Conservation (phyloP, 2,113 vertebrate species). For the Passer montanus region DNA sequence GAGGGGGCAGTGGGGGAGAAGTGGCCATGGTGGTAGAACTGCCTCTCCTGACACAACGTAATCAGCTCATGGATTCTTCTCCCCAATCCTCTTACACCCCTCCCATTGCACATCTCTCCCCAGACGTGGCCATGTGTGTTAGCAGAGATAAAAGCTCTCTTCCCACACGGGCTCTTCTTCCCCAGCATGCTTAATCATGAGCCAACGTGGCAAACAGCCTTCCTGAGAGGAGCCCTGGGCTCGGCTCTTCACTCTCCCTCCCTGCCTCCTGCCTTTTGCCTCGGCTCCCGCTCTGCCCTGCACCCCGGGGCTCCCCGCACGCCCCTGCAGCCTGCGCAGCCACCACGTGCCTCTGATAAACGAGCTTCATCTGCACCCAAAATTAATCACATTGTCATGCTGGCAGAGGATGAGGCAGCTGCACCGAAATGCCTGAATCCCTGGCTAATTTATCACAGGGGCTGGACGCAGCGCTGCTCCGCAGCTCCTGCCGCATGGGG, state of each 20-base stretch:
- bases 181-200: not conserved
- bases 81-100: not conserved
- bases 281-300: rapidly evolving
- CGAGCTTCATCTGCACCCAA: constrained; percentile 57
- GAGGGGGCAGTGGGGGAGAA: not conserved
- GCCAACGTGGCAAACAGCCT: not conserved
- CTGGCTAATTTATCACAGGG: constrained; percentile 60
- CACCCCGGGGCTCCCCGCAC: rapidly evolving
- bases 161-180: not conserved
- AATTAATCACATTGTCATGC: constrained; percentile 69
- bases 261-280: not conserved
- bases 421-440: constrained; percentile 16
- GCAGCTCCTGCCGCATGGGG: not conserved
- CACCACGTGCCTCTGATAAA: constrained; percentile 53
- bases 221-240: not conserved
- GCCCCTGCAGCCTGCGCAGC: not conserved
- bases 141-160: constrained; percentile 42
- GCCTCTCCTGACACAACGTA: not conserved
- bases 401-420: constrained; percentile 64
- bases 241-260: not conserved
- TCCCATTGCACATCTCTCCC: not conserved
- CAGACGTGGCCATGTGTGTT: not conserved
- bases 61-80: not conserved
- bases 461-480: not conserved
- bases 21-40: not conserved